Evolutionary conservation across 1,140 invertebrate genomes (phyloP), one percentile per base, ranked within the genome.

Genomic region (Palaemon carinicauda): DNA sequence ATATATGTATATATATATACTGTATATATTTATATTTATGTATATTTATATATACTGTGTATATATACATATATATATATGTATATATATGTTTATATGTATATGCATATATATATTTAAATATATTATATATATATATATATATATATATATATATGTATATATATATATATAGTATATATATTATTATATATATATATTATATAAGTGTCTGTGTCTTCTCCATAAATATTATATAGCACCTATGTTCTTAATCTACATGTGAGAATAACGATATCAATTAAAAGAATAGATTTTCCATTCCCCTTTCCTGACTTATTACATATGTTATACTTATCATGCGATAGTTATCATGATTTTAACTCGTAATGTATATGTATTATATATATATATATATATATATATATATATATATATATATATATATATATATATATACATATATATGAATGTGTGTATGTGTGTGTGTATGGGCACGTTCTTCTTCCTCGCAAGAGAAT

Each of bases 361-460:
- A n/a, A n/a, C n/a, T n/a, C n/a, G 21, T 24, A 12, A 69, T 69
- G n/a, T 15, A 69, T 19, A 69, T 69, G 10, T 19, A 95, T 60
- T 56, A 24, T 65, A 60, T 80, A 33, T 60, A 52, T 19, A 27
- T 80, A 52, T 56, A 29, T 80, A 52, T 80, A 33, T 80, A 33
- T 80, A 33, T 80, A 33, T 80, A 33, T 54, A 24, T 80, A 33
- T 80, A 24, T 80, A 33, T 54, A 54, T 80, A 33, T 84, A 56
- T 87, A 29, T 53, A 33, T 50, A 17, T 85, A 31, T 31, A 60
- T 50, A 83, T 83, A 54, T 69, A 69, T 69, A 69, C n/a, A 69
- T 69, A 69, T 69, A 69, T 69, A 69, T 69, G n/a, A 15, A 69
- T 69, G n/a, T 69, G n/a, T 69, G n/a, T 69, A 69, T 69, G n/a